Percentiles rank a stretch among this genome's conserved stretches.
Conservation (phyloP, 2,888 invertebrate species). For the Serrognathus titanus region DNA sequence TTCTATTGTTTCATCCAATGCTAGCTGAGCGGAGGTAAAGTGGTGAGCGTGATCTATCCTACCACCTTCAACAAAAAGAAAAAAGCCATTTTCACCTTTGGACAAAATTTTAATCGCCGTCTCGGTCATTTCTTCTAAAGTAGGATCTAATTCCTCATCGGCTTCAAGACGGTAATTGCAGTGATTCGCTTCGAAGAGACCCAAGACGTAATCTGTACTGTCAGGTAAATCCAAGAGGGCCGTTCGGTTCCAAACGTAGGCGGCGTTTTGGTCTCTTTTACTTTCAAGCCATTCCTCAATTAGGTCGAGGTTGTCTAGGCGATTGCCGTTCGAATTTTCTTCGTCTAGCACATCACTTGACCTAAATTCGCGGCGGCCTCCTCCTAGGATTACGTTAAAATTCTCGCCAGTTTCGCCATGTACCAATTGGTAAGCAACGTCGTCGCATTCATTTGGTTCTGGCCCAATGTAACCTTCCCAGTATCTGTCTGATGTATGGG, state of each 20-base stretch:
- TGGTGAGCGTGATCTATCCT: conserved; percentile 79
- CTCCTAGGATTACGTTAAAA: conserved; percentile 74
- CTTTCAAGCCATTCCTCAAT: conserved; percentile 63
- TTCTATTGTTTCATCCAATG: conserved; percentile 76
- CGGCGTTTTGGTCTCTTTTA: conserved; percentile 46
- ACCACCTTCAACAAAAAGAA: conserved; percentile 76
- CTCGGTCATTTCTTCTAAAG: conserved; percentile 74
- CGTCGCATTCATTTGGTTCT: conserved; percentile 54
- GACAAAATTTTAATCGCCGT: conserved; percentile 67
- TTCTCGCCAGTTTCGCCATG: conserved; percentile 62
- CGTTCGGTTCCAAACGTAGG: conserved; percentile 57
- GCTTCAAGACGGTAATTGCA: conserved; percentile 63
- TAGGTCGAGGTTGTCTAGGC: conserved; percentile 64
- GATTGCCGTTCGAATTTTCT: conserved; percentile 52
- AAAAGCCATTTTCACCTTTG: conserved; percentile 62
- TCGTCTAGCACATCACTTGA: conserved; percentile 54
- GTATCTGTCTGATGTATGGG: conserved; percentile 66
- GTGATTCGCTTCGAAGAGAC: conserved; percentile 37
- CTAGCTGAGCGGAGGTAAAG: conserved; percentile 60
- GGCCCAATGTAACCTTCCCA: conserved; percentile 68
- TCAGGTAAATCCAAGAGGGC: conserved; percentile 55
- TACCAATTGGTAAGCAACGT: conserved; percentile 72
- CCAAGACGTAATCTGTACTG: conserved; percentile 53
- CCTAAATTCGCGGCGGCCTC: conserved; percentile 65
- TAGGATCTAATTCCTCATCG: conserved; percentile 56